Evolutionary conservation across 2,113 vertebrate genomes (phyloP), one percentile per base, ranked within the genome.

Genomic region (Anoplopoma fimbria): DNA sequence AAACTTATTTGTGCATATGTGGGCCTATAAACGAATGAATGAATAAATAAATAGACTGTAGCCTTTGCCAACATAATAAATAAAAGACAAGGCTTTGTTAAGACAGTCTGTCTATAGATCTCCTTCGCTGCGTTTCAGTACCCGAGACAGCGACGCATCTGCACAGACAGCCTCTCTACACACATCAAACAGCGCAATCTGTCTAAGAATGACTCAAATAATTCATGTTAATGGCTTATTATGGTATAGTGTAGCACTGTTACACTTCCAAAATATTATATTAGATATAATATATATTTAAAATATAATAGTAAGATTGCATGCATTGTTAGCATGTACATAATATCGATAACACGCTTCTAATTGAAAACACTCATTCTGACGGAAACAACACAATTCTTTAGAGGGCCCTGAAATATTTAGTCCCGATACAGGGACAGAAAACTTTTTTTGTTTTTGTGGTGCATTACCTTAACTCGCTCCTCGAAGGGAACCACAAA

Each of bases 401-500:
- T 71, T 0, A 4, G 49, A 19, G 33, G 25, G n/a, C n/a, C 51
- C 69, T 57, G 33, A 14, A 71, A 34, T 33, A n/a, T 21, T 51
- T 45, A 51, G 10, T 53, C 33, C 9, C 42, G 21, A 68, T 19
- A 31, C 21, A 27, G 4, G 4, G 9, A 65, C 21, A 75, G 0
- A 62, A 27, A 38, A 13, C 17, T 0, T 65, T 9, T n/a, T 7
- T 7, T 21, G 29, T 29, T 27, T 17, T 1, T 19, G 34, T 67
- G 4, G 49, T 27, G 19, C 10, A 3, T 15, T 96, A 99, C 98
- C 98, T 99, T 99, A n/a, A 99, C 98, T 91, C 98, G 96, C 91
- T 99, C 98, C 93, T 99, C 98, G 83, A 99, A 99, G 21, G 98
- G 98, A 86, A 99, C 98, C 57, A 99, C 97, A 57, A 99, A 99